Evolutionary conservation across 2,888 invertebrate genomes (phyloP), one percentile per base, ranked within the genome.

Genomic region (Drosophila sordidula): DNA sequence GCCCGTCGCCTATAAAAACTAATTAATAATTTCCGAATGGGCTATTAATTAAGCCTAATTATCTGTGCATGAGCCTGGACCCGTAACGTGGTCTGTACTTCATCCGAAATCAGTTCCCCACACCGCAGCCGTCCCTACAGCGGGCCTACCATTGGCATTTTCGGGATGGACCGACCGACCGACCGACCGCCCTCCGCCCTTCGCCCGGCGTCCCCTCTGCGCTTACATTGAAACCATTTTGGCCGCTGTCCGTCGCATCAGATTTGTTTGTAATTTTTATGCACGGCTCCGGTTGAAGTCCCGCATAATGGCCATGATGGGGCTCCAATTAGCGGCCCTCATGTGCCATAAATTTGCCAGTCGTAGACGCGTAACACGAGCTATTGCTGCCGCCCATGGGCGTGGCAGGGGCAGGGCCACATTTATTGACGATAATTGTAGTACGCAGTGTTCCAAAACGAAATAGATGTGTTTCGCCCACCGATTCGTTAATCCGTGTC

Each of bases 21-120:
- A 92, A 92, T 92, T 92, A 92, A 92, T 92, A 92, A 92, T 92
- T 92, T 92, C 91, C 90, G 90, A 92, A 92, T 91, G 91, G 91
- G 91, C 92, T 92, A 92, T 92, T 92, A 92, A 92, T 92, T 92
- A 92, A 92, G 91, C 90, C 92, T 92, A 92, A 92, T 92, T 92
- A 92, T 92, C 91, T 89, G 88, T 85, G 80, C 83, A 87, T 85
- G 87, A 85, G 83, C 71, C 80, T 78, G 70, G 86, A 78, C 86
- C 82, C 80, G 86, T 70, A 77, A 74, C 69, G 75, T 70, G 71
- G 75, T 76, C 72, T 63, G 68, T 72, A 75, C 76, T 74, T 70
- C 47, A 74, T 74, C 74, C 74, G 64, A 50, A 57, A 34, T 22
- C 56, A 36, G 66, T 47, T 51, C 8, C 18, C 44, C 32, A 3